Conservation (phyloP, 2,888 invertebrate species). For the Drosophila eohydei region DNA sequence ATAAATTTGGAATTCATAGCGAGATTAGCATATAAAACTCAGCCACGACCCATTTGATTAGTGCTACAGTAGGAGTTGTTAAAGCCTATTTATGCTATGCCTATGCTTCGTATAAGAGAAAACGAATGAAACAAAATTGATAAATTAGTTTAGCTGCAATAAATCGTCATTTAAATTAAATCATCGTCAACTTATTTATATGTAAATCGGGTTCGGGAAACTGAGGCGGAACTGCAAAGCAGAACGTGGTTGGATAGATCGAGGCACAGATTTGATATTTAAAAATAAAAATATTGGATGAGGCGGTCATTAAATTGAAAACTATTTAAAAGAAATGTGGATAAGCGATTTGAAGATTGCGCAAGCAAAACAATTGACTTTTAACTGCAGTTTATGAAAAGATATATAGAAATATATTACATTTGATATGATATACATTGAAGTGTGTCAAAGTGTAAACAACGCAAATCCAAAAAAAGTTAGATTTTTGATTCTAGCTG, state of each 20-base stretch:
- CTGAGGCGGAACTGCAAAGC: slow-evolving; percentile 9
- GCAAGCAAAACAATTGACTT: not conserved
- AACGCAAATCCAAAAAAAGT: not conserved
- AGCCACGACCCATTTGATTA: slow-evolving; percentile 33
- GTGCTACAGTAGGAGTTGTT: slow-evolving; percentile 55
- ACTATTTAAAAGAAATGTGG: not conserved
- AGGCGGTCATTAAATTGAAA: no score
- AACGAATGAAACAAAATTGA: slow-evolving; percentile 27
- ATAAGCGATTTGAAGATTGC: not conserved
- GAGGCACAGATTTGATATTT: not conserved
- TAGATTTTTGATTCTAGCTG: not conserved
- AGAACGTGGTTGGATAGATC: not conserved
- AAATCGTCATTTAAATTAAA: slow-evolving; percentile 67
- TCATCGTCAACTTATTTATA: slow-evolving; percentile 49
- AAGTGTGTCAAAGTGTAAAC: no score
- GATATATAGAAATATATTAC: not conserved
- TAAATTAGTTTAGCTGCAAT: slow-evolving; percentile 65
- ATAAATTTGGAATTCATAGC: slow-evolving; percentile 66
- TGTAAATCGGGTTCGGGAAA: slow-evolving; percentile 47
- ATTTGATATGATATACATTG: not conserved
- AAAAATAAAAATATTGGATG: not conserved
- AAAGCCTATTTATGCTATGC: slow-evolving; percentile 64
- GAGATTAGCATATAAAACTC: slow-evolving; percentile 66
- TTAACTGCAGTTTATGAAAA: not conserved
- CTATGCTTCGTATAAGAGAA: slow-evolving; percentile 35